These are phyloP conservation scores for Lycophotia porphyrea DNA, from an alignment of 2,888 invertebrate genomes.

Conservation along the genomic window DNA sequence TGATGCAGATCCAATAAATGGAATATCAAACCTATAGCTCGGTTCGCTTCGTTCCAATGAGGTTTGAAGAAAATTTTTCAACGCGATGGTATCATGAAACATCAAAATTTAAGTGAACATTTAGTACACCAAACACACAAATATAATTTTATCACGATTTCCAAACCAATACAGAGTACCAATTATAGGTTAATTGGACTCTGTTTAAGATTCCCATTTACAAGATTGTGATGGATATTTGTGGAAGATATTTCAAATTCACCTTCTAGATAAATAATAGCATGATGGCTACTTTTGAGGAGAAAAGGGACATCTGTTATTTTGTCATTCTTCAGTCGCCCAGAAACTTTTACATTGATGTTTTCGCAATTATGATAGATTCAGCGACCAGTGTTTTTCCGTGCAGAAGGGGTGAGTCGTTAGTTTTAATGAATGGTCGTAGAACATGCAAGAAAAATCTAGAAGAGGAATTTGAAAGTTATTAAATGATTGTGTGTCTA, in stretches of 20 bases:
- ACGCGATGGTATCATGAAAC: slow-evolving; percentile 88
- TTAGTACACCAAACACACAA: slow-evolving; percentile 69
- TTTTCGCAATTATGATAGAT: not conserved
- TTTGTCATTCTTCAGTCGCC: not conserved
- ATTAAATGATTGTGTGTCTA: slow-evolving; percentile 8
- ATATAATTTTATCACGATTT: slow-evolving; percentile 31
- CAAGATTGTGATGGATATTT: slow-evolving; percentile 29
- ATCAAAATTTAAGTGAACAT: slow-evolving; percentile 84
- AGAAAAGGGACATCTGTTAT: not conserved
- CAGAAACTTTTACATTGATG: not conserved
- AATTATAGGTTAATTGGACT: slow-evolving; percentile 51
- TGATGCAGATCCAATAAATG: slow-evolving; percentile 85
- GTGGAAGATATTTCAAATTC: slow-evolving; percentile 40
- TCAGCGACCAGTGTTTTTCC: slow-evolving; percentile 6
- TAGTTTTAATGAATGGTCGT: slow-evolving; percentile 38
- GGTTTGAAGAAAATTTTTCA: slow-evolving; percentile 80
- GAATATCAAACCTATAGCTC: slow-evolving; percentile 89
- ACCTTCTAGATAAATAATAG: slow-evolving; percentile 35
- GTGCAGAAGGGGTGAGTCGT: slow-evolving; percentile 18
- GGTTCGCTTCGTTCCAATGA: slow-evolving; percentile 86
- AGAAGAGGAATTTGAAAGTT: slow-evolving; percentile 52
- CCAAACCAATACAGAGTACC: slow-evolving; percentile 42
- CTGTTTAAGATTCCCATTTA: slow-evolving; percentile 48
- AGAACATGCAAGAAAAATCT: slow-evolving; percentile 35
- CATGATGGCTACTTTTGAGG: not conserved